These are phyloP conservation scores for Cryptus viduatorius DNA, from an alignment of 2,888 invertebrate genomes.

Conservation along the genomic window DNA sequence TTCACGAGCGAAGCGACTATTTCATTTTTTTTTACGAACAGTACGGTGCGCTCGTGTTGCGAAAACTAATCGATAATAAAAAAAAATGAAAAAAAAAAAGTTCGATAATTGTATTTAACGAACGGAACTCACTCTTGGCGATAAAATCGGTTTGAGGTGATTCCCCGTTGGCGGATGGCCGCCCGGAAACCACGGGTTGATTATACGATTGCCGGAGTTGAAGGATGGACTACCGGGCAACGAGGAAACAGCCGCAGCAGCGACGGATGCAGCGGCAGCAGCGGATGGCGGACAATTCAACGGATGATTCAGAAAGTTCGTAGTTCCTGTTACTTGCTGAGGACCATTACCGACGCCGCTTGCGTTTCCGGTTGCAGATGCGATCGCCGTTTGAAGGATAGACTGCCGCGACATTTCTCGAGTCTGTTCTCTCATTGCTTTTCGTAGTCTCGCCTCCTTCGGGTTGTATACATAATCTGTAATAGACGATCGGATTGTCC, in stretches of 20 bases:
- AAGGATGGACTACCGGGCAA: conserved; percentile 68
- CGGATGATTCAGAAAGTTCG: conserved; percentile 71
- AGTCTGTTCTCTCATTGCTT: conserved; percentile 86
- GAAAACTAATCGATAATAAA: background rate
- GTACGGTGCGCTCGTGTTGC: background rate
- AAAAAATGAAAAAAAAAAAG: background rate
- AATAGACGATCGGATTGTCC: conserved; percentile 66
- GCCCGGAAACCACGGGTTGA: conserved; percentile 80
- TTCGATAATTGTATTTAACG: background rate
- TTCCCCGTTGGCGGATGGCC: conserved; percentile 74
- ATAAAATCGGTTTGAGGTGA: conserved; percentile 79
- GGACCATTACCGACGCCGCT: conserved; percentile 60
- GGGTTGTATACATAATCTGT: conserved; percentile 89
- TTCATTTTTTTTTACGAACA: conserved; percentile 12
- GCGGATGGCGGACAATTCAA: conserved; percentile 67
- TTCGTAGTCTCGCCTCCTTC: conserved; percentile 88
- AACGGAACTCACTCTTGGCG: conserved; percentile 77
- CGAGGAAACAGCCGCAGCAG: conserved; percentile 65
- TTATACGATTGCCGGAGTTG: conserved; percentile 75
- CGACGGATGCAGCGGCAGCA: conserved; percentile 55
- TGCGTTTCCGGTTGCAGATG: conserved; percentile 72
- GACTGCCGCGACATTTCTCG: conserved; percentile 82
- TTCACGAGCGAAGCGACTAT: background rate
- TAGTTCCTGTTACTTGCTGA: conserved; percentile 60
- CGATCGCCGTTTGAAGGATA: conserved; percentile 80